Evolutionary conservation across 2,113 vertebrate genomes (phyloP).

Genomic region (Hippocampus zosterae): DNA sequence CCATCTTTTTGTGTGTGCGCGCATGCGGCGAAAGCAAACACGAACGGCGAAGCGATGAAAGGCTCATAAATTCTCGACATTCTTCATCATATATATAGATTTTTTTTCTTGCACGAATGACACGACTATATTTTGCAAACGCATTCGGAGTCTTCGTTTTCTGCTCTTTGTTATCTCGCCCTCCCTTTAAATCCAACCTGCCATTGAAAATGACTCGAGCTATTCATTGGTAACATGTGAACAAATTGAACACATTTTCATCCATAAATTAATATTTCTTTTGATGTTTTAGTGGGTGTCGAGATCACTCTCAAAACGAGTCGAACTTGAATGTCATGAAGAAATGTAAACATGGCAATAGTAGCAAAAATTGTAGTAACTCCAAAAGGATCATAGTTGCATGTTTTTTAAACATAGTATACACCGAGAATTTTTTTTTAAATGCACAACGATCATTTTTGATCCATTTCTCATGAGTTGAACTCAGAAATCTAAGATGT

Average conservation of each 20-base stretch:
- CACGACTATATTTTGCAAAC: slow-evolving; percentile 39
- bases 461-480: too few species aligned
- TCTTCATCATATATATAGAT: slow-evolving; percentile 30
- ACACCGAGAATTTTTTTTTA: too few species aligned
- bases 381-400: not conserved
- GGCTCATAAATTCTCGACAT: slow-evolving; percentile 57
- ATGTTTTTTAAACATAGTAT: not conserved
- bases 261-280: not conserved
- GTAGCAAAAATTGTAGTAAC: not conserved
- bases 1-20: slow-evolving; percentile 7
- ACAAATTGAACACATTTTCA: not conserved
- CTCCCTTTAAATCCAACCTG: not conserved
- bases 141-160: slow-evolving; percentile 31
- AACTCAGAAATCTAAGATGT: too few species aligned
- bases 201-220: not conserved
- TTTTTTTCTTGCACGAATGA: not conserved
- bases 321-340: not conserved
- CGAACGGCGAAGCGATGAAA: slow-evolving; percentile 49
- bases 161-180: not conserved
- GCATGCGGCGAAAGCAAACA: not conserved
- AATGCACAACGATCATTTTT: not conserved
- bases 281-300: not conserved
- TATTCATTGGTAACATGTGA: slow-evolving; percentile 4
- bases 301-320: not conserved
- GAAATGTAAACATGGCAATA: not conserved